A percentile compares a stretch with the other conserved stretches of the same genome.
Evolutionary conservation across 2,888 invertebrate species (phyloP).

Genomic region (Neocrepidodera transversa): DNA sequence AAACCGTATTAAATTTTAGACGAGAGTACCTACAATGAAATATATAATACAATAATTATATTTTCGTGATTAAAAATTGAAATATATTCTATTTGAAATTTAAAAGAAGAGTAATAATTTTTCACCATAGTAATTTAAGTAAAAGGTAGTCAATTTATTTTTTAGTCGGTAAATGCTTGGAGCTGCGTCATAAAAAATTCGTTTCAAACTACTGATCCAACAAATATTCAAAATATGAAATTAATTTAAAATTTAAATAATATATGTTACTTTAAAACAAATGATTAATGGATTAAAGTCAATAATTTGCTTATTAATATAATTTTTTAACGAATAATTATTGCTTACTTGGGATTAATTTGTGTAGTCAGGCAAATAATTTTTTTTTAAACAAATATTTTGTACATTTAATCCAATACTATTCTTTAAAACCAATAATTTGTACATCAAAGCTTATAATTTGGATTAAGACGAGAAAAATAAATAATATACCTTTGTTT

Average conservation of each 20-base stretch:
- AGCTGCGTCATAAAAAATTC: constrained; percentile 6
- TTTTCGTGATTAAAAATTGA: constrained; percentile 43
- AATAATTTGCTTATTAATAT: too few species aligned
- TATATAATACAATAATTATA: constrained; percentile 42
- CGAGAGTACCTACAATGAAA: constrained; percentile 36
- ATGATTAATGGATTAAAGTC: too few species aligned
- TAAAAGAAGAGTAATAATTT: constrained; percentile 36
- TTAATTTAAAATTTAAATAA: background rate
- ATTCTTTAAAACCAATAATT: too few species aligned
- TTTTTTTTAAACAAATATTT: too few species aligned
- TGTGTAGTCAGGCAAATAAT: too few species aligned
- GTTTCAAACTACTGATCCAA: constrained; percentile 1
- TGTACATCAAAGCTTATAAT: too few species aligned
- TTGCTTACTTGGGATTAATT: too few species aligned
- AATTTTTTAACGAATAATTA: too few species aligned
- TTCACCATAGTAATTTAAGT: constrained; percentile 28
- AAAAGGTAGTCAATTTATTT: constrained; percentile 16
- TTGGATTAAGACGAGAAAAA: too few species aligned
- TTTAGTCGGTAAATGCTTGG: background rate
- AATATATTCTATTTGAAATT: constrained; percentile 38
- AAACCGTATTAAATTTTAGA: constrained; percentile 34
- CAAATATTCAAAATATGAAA: background rate
- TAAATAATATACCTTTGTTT: too few species aligned
- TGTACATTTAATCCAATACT: too few species aligned
- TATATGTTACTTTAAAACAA: too few species aligned